A percentile compares a stretch with the other conserved stretches of the same genome.
phyloP scores from a whole-genome alignment of 92 coral and sea anemone genomes.

The Phenganax subtilis region DNA sequence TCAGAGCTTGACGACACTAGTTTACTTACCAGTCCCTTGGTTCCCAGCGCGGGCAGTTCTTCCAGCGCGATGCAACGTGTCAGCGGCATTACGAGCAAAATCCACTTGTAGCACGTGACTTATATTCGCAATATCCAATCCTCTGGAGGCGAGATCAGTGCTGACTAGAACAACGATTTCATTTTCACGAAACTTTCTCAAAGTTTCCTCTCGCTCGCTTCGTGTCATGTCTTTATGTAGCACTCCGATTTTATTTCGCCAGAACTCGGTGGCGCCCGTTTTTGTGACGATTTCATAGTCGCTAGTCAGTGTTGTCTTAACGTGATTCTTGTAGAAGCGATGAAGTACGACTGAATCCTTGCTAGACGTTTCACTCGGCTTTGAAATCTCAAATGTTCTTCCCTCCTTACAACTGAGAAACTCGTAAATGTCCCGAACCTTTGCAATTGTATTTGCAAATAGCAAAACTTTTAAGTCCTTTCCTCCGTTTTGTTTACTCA shows the following conservation, averaged over 20 bases:
- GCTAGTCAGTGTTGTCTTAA: not conserved
- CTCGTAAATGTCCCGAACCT: conserved; percentile 53
- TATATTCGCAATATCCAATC: conserved; percentile 76
- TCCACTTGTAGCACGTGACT: conserved; percentile 95
- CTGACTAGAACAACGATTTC: conserved; percentile 64
- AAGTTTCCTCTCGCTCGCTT: conserved; percentile 51
- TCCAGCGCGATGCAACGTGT: conserved; percentile 82
- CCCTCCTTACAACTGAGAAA: conserved; percentile 57
- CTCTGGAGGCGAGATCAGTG: conserved; percentile 93
- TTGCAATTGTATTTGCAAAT: conserved; percentile 66
- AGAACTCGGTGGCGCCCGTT: conserved; percentile 43
- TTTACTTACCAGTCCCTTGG: conserved; percentile 61
- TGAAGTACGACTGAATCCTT: not conserved
- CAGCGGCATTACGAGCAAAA: conserved; percentile 80
- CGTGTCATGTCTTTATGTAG: conserved; percentile 65
- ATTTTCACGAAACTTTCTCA: conserved; percentile 58
- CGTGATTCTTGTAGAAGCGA: not conserved
- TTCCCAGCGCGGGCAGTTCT: conserved; percentile 94
- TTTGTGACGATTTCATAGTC: conserved; percentile 1
- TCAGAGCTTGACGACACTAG: not conserved
- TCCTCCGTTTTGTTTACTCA: not conserved
- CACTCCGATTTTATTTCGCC: conserved; percentile 56
- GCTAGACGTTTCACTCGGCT: not conserved
- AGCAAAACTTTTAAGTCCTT: conserved; percentile 62
- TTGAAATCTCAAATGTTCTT: conserved; percentile 27